Percentiles rank a stretch among this genome's conserved stretches.
Conservation (phyloP, 2,113 vertebrate species). For the Chaenocephalus aceratus region DNA sequence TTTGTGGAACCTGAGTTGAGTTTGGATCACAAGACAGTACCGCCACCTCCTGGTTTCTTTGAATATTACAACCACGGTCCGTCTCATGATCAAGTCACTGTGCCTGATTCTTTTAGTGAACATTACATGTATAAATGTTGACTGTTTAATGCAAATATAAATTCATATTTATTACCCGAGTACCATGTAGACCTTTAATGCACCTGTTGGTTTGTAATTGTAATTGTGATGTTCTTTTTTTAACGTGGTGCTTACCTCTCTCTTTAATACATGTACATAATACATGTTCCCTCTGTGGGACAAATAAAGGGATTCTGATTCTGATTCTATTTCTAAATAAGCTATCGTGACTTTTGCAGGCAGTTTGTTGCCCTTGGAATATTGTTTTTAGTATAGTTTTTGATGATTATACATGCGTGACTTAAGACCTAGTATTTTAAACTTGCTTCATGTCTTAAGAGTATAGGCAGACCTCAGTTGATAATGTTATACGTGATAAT, state of each 20-base stretch:
- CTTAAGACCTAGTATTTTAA: background rate
- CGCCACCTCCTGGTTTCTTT: constrained; percentile 57
- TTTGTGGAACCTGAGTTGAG: background rate
- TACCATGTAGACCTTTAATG: background rate
- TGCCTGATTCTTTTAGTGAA: background rate
- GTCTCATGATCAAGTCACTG: background rate
- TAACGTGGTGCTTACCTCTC: no score
- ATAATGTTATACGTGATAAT: no score
- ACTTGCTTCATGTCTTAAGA: background rate
- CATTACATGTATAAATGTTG: background rate
- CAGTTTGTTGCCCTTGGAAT: background rate
- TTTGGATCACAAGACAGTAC: constrained; percentile 34
- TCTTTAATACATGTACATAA: no score
- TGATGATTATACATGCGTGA: background rate
- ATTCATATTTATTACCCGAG: background rate
- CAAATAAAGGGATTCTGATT: no score
- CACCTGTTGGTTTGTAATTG: background rate
- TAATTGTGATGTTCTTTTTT: background rate
- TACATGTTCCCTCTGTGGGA: no score
- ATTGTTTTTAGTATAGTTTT: background rate
- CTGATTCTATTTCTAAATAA: background rate
- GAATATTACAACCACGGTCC: constrained; percentile 13
- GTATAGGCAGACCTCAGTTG: background rate
- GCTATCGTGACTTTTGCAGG: background rate
- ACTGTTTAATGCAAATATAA: background rate